Conservation (phyloP, 2,888 invertebrate genomes). For the Flexamia atlantica region DNA sequence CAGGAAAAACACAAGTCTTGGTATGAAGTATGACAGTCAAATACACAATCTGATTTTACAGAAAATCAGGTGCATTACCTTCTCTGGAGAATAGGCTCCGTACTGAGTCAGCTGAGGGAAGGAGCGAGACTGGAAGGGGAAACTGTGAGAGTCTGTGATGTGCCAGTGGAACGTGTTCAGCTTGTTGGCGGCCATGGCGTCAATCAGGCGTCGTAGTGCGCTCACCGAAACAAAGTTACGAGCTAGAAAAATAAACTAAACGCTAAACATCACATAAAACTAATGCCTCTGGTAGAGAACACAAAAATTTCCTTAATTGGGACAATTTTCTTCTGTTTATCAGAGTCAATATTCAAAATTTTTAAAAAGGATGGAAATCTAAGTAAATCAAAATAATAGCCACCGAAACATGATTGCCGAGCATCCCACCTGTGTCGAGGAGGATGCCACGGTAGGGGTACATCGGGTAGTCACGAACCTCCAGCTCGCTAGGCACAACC, state of each 20-base stretch:
- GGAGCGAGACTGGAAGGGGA: conserved; percentile 89
- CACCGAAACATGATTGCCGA: too few species aligned
- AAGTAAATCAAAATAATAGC: too few species aligned
- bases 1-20: too few species aligned
- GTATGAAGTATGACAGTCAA: too few species aligned
- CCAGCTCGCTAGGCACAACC: conserved; percentile 80
- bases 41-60: too few species aligned
- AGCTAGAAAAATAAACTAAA: conserved; percentile 72
- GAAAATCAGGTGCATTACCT: too few species aligned
- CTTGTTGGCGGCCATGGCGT: conserved; percentile 94
- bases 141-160: conserved; percentile 95
- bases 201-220: conserved; percentile 86
- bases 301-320: too few species aligned
- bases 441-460: conserved; percentile 94
- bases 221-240: conserved; percentile 90
- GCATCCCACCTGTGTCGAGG: conserved; percentile 85
- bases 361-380: too few species aligned
- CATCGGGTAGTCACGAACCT: conserved; percentile 86
- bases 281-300: too few species aligned
- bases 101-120: conserved; percentile 84
- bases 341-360: too few species aligned
- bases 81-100: conserved; percentile 88
- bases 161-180: conserved; percentile 98
- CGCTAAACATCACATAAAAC: too few species aligned
- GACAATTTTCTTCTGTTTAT: too few species aligned